These are phyloP conservation scores for Cynopterus sphinx DNA, from an alignment of 2,797 vertebrate genomes.

Conservation along the genomic window DNA sequence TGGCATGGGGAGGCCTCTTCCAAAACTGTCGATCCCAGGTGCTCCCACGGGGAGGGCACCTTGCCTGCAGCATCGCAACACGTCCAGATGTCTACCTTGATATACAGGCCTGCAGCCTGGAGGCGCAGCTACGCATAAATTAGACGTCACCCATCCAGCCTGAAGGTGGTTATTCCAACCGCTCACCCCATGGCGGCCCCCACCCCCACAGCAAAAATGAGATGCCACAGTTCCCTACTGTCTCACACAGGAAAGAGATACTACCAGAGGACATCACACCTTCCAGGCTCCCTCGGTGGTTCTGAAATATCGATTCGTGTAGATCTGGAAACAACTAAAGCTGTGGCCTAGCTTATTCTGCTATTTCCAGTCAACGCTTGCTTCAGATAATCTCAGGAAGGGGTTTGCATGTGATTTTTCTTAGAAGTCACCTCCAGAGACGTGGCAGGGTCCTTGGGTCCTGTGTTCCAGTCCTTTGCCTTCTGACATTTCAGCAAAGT, in stretches of 20 bases:
- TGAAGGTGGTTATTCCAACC: not conserved
- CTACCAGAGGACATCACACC: not conserved
- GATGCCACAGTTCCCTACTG: not conserved
- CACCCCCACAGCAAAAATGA: not conserved
- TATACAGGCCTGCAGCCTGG: not conserved
- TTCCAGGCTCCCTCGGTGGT: not conserved
- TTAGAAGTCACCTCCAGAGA: not conserved
- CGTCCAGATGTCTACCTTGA: conserved; percentile 46
- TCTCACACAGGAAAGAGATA: not conserved
- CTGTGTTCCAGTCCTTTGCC: not conserved
- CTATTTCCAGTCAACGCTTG: not conserved
- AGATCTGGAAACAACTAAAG: not conserved
- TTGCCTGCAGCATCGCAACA: not conserved
- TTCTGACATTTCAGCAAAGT: not conserved
- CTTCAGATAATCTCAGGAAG: not conserved
- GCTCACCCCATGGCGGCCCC: not conserved
- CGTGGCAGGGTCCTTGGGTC: not conserved
- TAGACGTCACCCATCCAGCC: not conserved
- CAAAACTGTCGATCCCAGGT: conserved; percentile 47
- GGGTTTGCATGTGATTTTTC: not conserved
- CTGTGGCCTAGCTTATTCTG: not conserved
- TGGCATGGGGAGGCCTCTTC: conserved; percentile 18
- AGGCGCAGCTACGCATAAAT: not conserved
- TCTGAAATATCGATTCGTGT: not conserved
- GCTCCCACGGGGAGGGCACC: not conserved